Base-by-base conservation (phyloP, 2,113 vertebrate genomes). In the Eulemur macaco region DNA sequence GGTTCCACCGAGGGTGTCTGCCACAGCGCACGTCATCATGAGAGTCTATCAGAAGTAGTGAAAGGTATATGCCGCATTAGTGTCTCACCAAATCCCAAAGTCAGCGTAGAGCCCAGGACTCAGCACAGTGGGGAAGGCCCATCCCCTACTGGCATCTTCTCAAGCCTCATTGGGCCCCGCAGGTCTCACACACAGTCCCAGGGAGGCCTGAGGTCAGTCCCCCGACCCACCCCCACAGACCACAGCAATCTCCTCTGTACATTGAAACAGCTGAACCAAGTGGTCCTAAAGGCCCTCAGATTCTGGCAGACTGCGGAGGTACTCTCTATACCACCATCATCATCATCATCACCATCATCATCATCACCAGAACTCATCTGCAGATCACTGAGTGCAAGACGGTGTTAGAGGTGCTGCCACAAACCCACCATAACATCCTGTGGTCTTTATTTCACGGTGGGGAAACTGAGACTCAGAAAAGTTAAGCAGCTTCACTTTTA, bases 391-490 rank as follows among this genome's bases (percentile, higher is more conserved):
- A 31, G n/a, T n/a, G 45, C 4, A 15, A 42, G 23, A 25, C 21
- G n/a, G 13, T 8, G 25, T 18, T 31, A 11, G 18, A 7, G n/a
- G 37, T 10, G 5, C 31, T 11, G 39, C 20, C 45, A 42, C 17
- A 52, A 85, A 69, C 3, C 2, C 56, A 37, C 1, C 6, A 39
- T 4, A 27, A 71, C 25, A 34, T 7, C 50, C 0, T 23, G 27
- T 63, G 39, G 17, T 54, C 47, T 84, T 54, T 68, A 23, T 34
- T 81, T 20, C 37, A 68, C 6, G 63, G 47, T 20, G 3, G 45
- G 47, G 39, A 54, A 87, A 90, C 56, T 73, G 68, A 90, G 82
- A 83, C 47, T 81, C 77, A 50, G 34, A 31, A 63, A 69, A 42
- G 1, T 31, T 37, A 42, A 56, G 12, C 50, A 39, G 23, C 69